Base-by-base conservation (phyloP, 2,888 invertebrate genomes). In the Drosophila borborema region DNA sequence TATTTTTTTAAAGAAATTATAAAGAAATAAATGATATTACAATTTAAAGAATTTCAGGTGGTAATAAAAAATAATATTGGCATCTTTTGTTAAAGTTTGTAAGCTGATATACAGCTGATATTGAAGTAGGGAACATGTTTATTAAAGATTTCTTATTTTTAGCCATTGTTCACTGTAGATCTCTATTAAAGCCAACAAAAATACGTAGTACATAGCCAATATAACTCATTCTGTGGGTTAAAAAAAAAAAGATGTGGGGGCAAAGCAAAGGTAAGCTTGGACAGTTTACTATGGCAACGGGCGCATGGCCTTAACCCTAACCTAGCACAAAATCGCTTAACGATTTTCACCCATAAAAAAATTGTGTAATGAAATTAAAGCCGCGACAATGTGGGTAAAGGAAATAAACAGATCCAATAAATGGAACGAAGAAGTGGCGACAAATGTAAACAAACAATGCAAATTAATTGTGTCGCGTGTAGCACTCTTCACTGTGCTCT, bases 261-360 rank as follows among this genome's bases (percentile, higher is more conserved):
- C 14, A 23, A 45, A 38, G 14, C 16, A 38, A 38, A 38, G 34
- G 38, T 2, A 20, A 45, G 54, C 16, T 40, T 20, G 14, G 12
- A 14, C 34, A 20, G 41, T 34, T 70, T 43, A 34, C 71, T 41
- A 58, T 58, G 60, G 49, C 66, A 71, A 79, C 79, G 45, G 48
- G 31, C 63, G 41, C 72, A 67, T 61, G 72, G 80, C 61, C 80
- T 72, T 64, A 88, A 82, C 88, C 88, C 83, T 88, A 84, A 88
- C 86, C 83, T 88, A 86, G 75, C 81, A 76, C 86, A 83, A 87
- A 70, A 56, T 55, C 51, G 38, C 5, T 40, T 31, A 46, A 58
- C 56, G 38, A 12, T 41, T 61, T 48, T 38, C n/a, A 23, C 40
- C 40, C 40, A 40, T 40, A 60, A 40, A 48, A 1, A 40, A 48